Percentiles rank a stretch among this genome's conserved stretches.
Conservation (phyloP, 2,888 invertebrate genomes). For the Cistogaster globosa region DNA sequence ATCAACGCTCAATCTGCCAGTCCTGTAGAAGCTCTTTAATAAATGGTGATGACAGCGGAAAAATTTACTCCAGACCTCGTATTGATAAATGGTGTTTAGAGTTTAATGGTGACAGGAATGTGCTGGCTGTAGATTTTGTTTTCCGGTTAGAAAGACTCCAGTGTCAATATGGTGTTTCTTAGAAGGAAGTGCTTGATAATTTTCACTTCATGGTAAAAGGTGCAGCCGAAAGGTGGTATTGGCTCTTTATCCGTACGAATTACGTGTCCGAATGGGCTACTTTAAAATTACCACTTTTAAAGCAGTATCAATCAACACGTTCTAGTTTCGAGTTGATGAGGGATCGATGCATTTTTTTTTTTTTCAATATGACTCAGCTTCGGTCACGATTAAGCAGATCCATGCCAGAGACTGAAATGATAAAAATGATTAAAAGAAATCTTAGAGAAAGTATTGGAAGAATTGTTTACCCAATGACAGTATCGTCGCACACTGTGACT, state of each 20-base stretch:
- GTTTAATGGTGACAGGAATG: neutral
- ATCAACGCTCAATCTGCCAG: neutral
- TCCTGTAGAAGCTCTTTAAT: neutral
- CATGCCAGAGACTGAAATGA: no score
- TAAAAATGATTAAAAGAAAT: no score
- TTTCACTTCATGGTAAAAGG: conserved; percentile 3
- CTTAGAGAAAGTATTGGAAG: no score
- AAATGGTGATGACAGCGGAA: neutral
- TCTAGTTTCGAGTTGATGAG: no score
- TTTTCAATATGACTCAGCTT: no score
- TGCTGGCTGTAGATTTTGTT: neutral
- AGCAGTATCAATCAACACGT: no score
- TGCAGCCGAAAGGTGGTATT: conserved; percentile 4
- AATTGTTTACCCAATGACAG: no score
- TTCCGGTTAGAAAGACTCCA: neutral
- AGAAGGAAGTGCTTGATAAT: neutral
- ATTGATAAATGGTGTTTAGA: conserved; percentile 5
- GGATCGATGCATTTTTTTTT: no score
- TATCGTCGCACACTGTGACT: no score
- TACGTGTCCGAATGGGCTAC: conserved; percentile 4
- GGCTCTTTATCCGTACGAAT: neutral
- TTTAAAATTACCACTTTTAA: neutral
- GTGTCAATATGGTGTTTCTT: neutral
- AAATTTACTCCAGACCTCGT: neutral
- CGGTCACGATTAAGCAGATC: no score